Percentiles rank a stretch among this genome's conserved stretches.
phyloP scores from a whole-genome alignment of 2,113 vertebrate species.

The Sphaerodactylus townsendi region DNA sequence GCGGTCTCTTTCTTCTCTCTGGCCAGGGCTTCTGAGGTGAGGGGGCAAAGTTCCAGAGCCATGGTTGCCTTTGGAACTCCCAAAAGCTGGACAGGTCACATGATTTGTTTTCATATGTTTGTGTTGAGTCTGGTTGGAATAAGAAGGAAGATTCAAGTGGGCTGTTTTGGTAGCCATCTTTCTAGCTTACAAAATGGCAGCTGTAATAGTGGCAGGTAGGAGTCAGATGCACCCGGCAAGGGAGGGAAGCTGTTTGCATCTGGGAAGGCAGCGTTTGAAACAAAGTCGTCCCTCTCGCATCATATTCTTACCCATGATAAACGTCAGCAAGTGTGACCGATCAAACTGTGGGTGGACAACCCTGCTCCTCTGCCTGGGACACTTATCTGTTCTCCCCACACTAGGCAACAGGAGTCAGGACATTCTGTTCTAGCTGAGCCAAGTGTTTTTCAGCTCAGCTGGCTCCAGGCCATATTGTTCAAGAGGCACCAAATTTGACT shows the following conservation, averaged over 20 bases:
- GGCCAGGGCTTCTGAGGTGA: not conserved
- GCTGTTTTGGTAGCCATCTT: too few species aligned
- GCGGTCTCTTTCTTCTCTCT: not conserved
- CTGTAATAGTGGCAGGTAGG: not conserved
- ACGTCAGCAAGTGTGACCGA: not conserved
- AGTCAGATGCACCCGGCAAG: not conserved
- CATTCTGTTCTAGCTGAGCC: not conserved
- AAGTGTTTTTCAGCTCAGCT: constrained; percentile 9
- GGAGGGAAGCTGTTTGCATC: not conserved
- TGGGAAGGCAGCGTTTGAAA: not conserved
- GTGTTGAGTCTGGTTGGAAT: too few species aligned
- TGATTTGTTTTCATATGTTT: too few species aligned
- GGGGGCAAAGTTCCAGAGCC: too few species aligned
- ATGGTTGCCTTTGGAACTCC: too few species aligned
- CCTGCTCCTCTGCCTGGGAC: not conserved
- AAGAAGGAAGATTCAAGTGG: too few species aligned
- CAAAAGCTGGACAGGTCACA: too few species aligned
- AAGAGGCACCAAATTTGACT: not conserved
- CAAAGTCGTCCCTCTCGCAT: not conserved
- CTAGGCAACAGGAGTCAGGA: not conserved
- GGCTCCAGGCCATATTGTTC: constrained; percentile 39
- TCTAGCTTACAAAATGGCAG: not conserved
- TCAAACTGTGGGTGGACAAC: not conserved
- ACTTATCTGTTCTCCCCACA: constrained; percentile 20
- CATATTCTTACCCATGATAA: too few species aligned